These are phyloP conservation scores for Hypocryptadius cinnamomeus DNA, from an alignment of 2,113 vertebrate species.

Conservation along the genomic window DNA sequence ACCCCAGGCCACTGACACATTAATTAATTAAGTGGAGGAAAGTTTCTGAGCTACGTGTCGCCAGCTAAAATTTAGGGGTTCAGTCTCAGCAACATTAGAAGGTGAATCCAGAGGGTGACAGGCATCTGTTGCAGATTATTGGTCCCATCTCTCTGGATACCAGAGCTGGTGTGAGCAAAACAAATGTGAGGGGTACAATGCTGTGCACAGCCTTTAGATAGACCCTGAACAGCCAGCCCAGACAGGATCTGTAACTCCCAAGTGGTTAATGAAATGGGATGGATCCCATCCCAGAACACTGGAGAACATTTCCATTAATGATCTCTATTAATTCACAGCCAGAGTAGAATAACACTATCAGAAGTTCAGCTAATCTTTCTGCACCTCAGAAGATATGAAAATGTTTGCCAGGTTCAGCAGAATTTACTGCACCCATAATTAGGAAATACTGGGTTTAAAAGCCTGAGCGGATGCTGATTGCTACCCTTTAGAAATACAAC, in stretches of 20 bases:
- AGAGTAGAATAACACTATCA: not conserved
- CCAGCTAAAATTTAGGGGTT: not conserved
- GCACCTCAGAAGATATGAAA: not conserved
- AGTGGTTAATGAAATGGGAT: not conserved
- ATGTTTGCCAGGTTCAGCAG: not conserved
- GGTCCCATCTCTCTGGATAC: not conserved
- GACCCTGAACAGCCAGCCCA: not conserved
- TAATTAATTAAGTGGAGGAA: not conserved
- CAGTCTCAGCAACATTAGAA: not conserved
- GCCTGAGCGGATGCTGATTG: not conserved
- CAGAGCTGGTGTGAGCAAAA: not conserved
- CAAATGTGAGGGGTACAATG: fast-evolving
- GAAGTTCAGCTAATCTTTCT: constrained; percentile 3
- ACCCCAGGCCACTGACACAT: not conserved
- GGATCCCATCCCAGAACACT: not conserved
- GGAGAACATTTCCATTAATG: not conserved
- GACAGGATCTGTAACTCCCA: not conserved
- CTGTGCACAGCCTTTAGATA: not conserved
- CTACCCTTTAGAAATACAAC: not conserved
- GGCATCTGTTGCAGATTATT: not conserved
- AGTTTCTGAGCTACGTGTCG: not conserved
- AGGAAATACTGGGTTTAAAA: not conserved
- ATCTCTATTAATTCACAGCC: not conserved
- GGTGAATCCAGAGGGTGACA: not conserved
- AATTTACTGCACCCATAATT: not conserved